Evolutionary conservation across 2,888 invertebrate genomes (phyloP), one percentile per base, ranked within the genome.

Genomic region (Metopia argyrocephala): DNA sequence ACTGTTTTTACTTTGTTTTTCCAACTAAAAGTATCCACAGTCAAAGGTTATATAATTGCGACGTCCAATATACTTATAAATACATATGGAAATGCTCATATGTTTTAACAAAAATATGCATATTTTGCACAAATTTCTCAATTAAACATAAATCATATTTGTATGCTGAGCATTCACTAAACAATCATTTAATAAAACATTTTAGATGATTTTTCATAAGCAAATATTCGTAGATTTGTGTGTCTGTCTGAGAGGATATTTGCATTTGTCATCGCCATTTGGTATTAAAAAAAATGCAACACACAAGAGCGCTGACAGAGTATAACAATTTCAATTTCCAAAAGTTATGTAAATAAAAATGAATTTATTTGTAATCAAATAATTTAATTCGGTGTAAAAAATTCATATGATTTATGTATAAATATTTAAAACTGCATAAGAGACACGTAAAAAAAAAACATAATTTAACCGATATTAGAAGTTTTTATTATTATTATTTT

Each of bases 91-190:
- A 38, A 31, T 71, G 15, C 52, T 57, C 20, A 28, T 31, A 57
- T 57, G 57, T 21, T 52, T 12, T 21, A 27, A 31, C 59, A 69
- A 79, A 73, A 79, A 71, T 79, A 73, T 82, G 82, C 78, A 82
- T 70, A 82, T 82, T 78, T 82, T 82, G 78, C 82, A 82, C 79
- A 79, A 82, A 79, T 73, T 82, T 81, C 78, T 82, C 74, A 79
- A 79, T 78, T 78, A 81, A 75, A 81, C 81, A 81, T 81, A 78
- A 78, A 78, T 81, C 78, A 76, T 81, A 78, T 78, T 82, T 82
- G n/a, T n/a, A 76, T 82, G 38, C 15, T 38, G 38, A 9, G 9
- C 38, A 12, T 69, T 71, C 61, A 68, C 31, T n/a, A n/a, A n/a
- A 66, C 66, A 9, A 38, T 12, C 38, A 38, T 69, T 48, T 48